Base-by-base conservation (phyloP, 35 echinoderm and acorn worm genomes). In the Apostichopus japonicus region DNA sequence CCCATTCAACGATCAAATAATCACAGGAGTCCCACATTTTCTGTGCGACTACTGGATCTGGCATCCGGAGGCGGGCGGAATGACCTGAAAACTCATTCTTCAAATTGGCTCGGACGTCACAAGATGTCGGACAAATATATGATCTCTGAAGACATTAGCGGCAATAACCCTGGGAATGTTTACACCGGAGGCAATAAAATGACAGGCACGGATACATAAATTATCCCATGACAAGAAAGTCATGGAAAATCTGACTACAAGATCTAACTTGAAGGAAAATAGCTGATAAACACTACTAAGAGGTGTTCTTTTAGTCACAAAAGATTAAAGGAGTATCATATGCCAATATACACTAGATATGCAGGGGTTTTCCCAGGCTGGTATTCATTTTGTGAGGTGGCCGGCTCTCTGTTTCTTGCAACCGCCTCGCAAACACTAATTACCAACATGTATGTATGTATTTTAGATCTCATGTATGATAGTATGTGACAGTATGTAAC, bases 81-180 rank as follows among this genome's bases (percentile, higher is more conserved):
- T 7, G 21, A 75, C 71, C 71, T 24, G 71, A 21, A 84, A 84
- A 84, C 81, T 16, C 81, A 84, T 84, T 84, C 56, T 57, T 56
- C 56, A 61, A 58, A 84, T 57, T 84, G 81, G 54, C 5, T 5
- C 53, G 2, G 15, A 23, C 19, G 81, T 84, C 81, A 84, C 54
- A 19, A 23, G 21, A 6, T 19, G 17, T 84, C 23, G 7, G 8
- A 84, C 33, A 21, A 23, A 84, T 84, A 84, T 84, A 84, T 59
- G 27, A 58, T 58, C 81, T 57, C 4, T 55, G 81, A 84, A 9
- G 81, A 84, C 54, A 84, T 84, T 84, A 84, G 54, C 16, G 54
- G 81, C 81, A 84, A 84, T 84, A 84, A 23, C 81, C 54, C 81
- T 84, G 81, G 56, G 54, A 58, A 84, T 84, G 81, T 84, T 84